These are phyloP conservation scores for Agrochola lychnidis DNA, from an alignment of 2,888 invertebrate species.

Conservation along the genomic window DNA sequence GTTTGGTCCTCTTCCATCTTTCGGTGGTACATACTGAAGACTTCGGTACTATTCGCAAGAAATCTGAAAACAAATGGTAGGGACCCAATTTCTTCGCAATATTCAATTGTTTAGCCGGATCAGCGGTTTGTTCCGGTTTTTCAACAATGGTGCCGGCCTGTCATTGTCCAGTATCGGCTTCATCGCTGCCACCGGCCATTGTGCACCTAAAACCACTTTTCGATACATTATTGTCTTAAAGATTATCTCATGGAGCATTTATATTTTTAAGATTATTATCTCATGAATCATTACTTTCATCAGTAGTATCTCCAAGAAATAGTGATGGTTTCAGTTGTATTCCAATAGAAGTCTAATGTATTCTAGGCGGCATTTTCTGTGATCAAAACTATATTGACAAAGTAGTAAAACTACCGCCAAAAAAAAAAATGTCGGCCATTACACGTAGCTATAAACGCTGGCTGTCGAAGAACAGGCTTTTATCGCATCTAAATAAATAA, in stretches of 20 bases:
- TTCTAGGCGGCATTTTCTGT: conserved; percentile 16
- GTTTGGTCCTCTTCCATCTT: conserved; percentile 19
- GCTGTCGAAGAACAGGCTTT: conserved; percentile 61
- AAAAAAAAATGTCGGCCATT: conserved; percentile 45
- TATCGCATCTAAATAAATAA: conserved; percentile 77
- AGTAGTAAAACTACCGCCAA: conserved; percentile 36
- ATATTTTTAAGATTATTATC: conserved; percentile 31
- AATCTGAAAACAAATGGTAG: conserved; percentile 33
- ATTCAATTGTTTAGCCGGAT: conserved; percentile 47
- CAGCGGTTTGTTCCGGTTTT: conserved; percentile 53
- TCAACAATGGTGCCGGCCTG: conserved; percentile 56
- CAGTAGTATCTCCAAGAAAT: conserved; percentile 7
- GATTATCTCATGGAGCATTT: conserved; percentile 52
- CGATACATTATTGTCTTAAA: conserved; percentile 55
- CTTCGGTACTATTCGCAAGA: conserved; percentile 14
- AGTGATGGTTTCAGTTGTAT: neutral
- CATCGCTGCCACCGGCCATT: conserved; percentile 61
- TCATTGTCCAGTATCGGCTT: conserved; percentile 61
- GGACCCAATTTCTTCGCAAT: conserved; percentile 44
- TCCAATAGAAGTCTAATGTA: conserved; percentile 22
- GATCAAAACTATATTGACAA: conserved; percentile 23
- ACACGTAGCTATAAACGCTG: conserved; percentile 56
- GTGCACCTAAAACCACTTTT: conserved; percentile 57
- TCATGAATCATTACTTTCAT: conserved; percentile 39
- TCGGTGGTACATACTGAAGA: conserved; percentile 14